A percentile compares a stretch with the other conserved stretches of the same genome.
Evolutionary conservation across 2,888 invertebrate species (phyloP).

Genomic region (Allacma fusca): DNA sequence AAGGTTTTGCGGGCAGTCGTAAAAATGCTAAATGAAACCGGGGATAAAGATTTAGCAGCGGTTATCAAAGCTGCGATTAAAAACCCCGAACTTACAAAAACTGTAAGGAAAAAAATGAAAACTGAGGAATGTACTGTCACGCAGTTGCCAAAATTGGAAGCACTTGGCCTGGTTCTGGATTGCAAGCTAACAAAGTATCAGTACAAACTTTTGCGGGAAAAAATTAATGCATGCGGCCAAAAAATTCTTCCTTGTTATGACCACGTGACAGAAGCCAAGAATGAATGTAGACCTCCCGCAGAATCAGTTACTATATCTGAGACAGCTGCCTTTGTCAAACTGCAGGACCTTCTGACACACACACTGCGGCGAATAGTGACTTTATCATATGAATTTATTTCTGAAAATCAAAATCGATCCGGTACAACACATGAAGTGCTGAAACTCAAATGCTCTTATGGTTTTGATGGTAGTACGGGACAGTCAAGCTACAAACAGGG

Average conservation of each 20-base stretch:
- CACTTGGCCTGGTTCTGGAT: background rate
- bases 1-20: background rate
- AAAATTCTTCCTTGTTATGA: conserved; percentile 35
- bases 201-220: background rate
- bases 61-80: background rate
- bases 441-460: conserved; percentile 16
- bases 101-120: background rate
- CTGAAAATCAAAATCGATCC: background rate
- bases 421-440: background rate
- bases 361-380: conserved; percentile 28
- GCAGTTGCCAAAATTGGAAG: background rate
- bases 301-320: background rate
- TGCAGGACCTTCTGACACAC: conserved; percentile 32
- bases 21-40: background rate
- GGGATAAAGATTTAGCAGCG: background rate
- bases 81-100: background rate
- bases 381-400: conserved; percentile 19
- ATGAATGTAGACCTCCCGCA: background rate
- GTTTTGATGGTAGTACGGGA: conserved; percentile 43
- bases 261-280: background rate
- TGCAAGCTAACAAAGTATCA: background rate
- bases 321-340: background rate
- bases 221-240: background rate
- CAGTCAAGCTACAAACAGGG: conserved; percentile 41
- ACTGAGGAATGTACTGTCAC: background rate